Base-by-base conservation (phyloP, 2,888 invertebrate genomes). In the Lochmaea capreae region DNA sequence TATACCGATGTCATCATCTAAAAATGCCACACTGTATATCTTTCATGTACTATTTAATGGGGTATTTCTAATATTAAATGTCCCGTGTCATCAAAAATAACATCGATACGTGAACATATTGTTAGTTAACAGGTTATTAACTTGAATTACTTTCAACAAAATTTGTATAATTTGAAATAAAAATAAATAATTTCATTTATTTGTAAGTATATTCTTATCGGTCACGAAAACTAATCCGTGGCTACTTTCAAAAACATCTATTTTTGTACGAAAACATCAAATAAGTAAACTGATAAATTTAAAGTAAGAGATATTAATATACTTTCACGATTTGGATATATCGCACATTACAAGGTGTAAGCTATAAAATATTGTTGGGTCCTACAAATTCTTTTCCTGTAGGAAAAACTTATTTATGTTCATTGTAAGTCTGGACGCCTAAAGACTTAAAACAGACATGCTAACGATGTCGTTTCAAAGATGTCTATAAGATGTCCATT, bases 81-180 rank as follows among this genome's bases (percentile, higher is more conserved):
- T 16, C n/a, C 8, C 33, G 33, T 33, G 59, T 59, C 33, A 59
- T 59, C 59, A 59, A 33, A 59, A 26, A 33, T 59, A 33, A 26
- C 5, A 59, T 59, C 33, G 6, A 33, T 26, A 59, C 14, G n/a
- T 33, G 1, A 33, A 59, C 8, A 16, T n/a, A n/a, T 59, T 58
- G 9, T 58, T 33, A 59, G 33, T 26, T 59, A 59, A 16, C 22
- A 59, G 59, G 59, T 59, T 59, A 59, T 33, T 59, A 59, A 59
- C 26, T 33, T 59, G 5, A 9, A 11, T 33, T 26, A 59, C 33
- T 59, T 26, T 59, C 14, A 33, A 59, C n/a, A 2, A n/a, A 26
- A 59, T 59, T 59, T 59, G 59, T n/a, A 33, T 14, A 26, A 26
- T 26, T 59, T 9, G 10, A 8, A 54, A 54, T 16, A 5, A 54